A percentile compares a stretch with the other conserved stretches of the same genome.
Evolutionary conservation across 1,140 invertebrate species (phyloP).

Genomic region (Trinorchestia longiramus): DNA sequence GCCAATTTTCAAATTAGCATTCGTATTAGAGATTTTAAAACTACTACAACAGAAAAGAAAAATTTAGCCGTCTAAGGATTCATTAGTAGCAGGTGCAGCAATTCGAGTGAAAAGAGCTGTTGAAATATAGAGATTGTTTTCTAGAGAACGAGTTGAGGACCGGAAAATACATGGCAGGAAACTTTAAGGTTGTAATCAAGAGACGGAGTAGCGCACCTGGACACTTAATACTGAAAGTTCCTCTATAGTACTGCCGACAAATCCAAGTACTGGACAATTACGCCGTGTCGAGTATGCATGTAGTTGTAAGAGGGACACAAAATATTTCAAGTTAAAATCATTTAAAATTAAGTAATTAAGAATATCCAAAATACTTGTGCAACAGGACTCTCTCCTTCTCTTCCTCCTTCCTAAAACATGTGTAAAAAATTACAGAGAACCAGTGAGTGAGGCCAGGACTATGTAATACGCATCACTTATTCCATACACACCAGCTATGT

Average conservation of each 20-base stretch:
- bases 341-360: too few relatives aligned
- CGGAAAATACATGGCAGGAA: not conserved
- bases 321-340: too few relatives aligned
- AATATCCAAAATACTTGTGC: too few relatives aligned
- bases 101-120: not conserved
- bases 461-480: too few relatives aligned
- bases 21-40: not conserved
- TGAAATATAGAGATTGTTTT: not conserved
- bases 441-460: too few relatives aligned
- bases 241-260: not conserved
- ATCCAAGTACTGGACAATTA: not conserved
- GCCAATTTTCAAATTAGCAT: not conserved
- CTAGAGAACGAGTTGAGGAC: not conserved
- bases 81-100: not conserved
- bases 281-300: not conserved
- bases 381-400: too few relatives aligned
- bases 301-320: too few relatives aligned
- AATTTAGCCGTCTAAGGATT: not conserved
- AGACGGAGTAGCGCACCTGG: not conserved
- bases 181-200: not conserved
- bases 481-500: too few relatives aligned
- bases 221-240: not conserved
- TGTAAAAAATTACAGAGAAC: too few relatives aligned
- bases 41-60: not conserved
- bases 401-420: too few relatives aligned